Evolutionary conservation across 2,113 vertebrate genomes (phyloP).

Genomic region (Bujurquina vittata): DNA sequence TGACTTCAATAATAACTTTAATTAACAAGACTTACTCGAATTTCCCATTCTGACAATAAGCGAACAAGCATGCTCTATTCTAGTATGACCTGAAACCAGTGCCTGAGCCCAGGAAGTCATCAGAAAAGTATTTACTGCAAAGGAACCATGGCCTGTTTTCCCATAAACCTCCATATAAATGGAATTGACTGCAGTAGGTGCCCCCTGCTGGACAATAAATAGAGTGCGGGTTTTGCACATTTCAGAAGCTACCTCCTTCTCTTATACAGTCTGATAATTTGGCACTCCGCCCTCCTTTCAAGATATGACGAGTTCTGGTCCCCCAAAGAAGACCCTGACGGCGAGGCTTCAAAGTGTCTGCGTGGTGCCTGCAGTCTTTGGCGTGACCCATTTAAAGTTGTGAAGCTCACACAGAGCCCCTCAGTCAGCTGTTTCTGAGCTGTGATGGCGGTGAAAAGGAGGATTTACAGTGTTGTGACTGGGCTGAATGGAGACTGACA

Average conservation of each 20-base stretch:
- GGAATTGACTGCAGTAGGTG: background rate
- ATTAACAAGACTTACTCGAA: too few species aligned
- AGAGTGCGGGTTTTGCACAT: background rate
- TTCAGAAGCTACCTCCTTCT: background rate
- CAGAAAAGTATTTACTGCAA: background rate
- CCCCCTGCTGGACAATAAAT: background rate
- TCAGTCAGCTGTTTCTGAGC: slow-evolving; percentile 50
- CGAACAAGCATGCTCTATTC: too few species aligned
- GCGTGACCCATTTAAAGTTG: background rate
- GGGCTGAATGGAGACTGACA: slow-evolving; percentile 28
- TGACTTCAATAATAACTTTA: too few species aligned
- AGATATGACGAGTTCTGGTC: background rate
- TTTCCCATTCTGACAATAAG: too few species aligned
- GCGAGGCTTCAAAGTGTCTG: background rate
- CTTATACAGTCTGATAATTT: too few species aligned
- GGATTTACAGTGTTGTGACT: slow-evolving; percentile 41
- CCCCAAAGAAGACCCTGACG: background rate
- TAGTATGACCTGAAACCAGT: background rate
- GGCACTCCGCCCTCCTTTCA: background rate
- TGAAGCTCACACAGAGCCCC: background rate
- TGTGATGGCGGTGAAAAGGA: slow-evolving; percentile 13
- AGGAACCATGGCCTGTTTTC: background rate
- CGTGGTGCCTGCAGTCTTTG: background rate
- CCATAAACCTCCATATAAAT: background rate
- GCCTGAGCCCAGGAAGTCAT: background rate